These are phyloP conservation scores for Aeoliscus strigatus DNA, from an alignment of 2,797 vertebrate genomes.

Conservation along the genomic window DNA sequence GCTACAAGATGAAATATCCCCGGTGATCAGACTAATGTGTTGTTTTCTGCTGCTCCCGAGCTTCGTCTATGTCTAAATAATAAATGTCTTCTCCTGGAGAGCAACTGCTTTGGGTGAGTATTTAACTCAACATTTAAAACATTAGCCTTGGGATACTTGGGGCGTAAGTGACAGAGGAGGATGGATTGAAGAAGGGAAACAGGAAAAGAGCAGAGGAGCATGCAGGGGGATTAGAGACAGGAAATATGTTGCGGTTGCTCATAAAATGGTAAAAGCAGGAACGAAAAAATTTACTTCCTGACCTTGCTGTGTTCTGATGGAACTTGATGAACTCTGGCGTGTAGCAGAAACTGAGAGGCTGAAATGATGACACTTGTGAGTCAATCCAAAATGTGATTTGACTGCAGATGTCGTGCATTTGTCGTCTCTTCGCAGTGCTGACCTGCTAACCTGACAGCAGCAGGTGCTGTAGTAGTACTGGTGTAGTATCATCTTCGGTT, in stretches of 20 bases:
- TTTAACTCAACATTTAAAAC: slow-evolving; percentile 59
- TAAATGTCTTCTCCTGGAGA: slow-evolving; percentile 44
- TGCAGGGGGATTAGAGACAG: slow-evolving; percentile 33
- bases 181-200: slow-evolving; percentile 28
- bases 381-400: too few relatives aligned
- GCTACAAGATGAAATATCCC: slow-evolving; percentile 47
- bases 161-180: slow-evolving; percentile 33
- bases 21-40: slow-evolving; percentile 50
- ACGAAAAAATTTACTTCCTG: slow-evolving; percentile 49
- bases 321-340: slow-evolving; percentile 51
- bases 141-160: slow-evolving; percentile 50
- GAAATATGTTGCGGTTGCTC: slow-evolving; percentile 39
- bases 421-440: too few relatives aligned
- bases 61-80: slow-evolving; percentile 41
- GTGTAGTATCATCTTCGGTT: too few relatives aligned
- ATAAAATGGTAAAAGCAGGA: slow-evolving; percentile 51
- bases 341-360: slow-evolving; percentile 36
- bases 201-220: slow-evolving; percentile 36
- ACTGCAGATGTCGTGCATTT: too few relatives aligned
- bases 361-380: slow-evolving; percentile 53
- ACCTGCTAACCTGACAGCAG: too few relatives aligned
- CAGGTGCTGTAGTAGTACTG: too few relatives aligned
- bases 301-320: slow-evolving; percentile 51
- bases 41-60: slow-evolving; percentile 31
- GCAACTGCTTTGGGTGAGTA: slow-evolving; percentile 25